These are phyloP conservation scores for Ambastaia sidthimunki DNA, from an alignment of 2,797 vertebrate genomes.

Conservation along the genomic window DNA sequence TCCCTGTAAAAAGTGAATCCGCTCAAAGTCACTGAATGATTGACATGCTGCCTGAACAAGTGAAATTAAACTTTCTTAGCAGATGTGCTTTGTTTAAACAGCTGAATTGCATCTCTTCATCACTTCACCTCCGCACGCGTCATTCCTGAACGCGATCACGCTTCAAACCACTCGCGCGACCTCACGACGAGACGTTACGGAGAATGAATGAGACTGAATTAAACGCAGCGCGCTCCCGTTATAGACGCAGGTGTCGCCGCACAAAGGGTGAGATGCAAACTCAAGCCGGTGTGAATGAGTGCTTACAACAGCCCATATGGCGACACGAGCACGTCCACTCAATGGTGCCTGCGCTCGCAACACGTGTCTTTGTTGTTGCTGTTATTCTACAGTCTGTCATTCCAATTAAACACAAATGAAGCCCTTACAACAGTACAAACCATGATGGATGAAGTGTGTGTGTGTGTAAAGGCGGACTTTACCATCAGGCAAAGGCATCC, in stretches of 20 bases:
- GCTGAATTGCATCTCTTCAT: not conserved
- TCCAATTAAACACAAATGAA: constrained; percentile 33
- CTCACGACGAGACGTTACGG: not conserved
- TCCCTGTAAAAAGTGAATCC: not conserved
- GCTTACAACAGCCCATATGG: constrained; percentile 42
- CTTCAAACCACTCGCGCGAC: not conserved
- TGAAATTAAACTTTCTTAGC: not conserved
- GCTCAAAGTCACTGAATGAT: not conserved
- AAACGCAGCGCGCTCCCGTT: not conserved
- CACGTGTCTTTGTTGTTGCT: constrained; percentile 30
- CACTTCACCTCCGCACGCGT: not conserved
- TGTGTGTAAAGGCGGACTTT: too few species aligned
- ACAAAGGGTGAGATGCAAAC: constrained; percentile 37
- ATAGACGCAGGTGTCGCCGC: constrained; percentile 36
- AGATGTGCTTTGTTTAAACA: not conserved
- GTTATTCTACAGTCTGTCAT: constrained; percentile 15
- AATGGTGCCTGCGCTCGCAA: constrained; percentile 12
- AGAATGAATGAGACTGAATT: constrained; percentile 16
- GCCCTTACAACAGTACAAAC: constrained; percentile 18
- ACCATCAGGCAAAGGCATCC: not conserved
- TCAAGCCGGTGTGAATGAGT: constrained; percentile 34
- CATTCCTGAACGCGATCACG: constrained; percentile 5
- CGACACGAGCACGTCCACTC: constrained; percentile 31
- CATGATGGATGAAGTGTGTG: constrained; percentile 24
- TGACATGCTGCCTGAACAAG: not conserved